Conservation (phyloP, 2,113 vertebrate species). For the Nymphicus hollandicus region DNA sequence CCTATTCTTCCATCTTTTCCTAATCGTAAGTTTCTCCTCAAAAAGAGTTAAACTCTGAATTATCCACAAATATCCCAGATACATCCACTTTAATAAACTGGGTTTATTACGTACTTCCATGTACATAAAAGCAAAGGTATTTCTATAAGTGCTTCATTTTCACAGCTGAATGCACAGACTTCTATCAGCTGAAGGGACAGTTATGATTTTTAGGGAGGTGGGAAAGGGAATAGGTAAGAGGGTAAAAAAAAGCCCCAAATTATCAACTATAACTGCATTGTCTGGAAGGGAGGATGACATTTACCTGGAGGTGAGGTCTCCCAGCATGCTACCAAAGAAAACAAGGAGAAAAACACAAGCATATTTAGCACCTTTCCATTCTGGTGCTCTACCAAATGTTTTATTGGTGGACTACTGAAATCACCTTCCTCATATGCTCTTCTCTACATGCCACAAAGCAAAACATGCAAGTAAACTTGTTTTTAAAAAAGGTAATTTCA, state of each 20-base stretch:
- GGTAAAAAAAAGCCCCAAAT: background rate
- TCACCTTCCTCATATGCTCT: background rate
- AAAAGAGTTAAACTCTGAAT: background rate
- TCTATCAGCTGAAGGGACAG: background rate
- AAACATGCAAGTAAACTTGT: background rate
- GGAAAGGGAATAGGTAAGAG: background rate
- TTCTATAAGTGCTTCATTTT: background rate
- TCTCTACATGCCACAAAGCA: background rate
- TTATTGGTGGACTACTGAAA: background rate
- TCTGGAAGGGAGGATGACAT: background rate
- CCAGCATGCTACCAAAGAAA: slow-evolving; percentile 72
- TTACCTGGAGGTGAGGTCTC: slow-evolving; percentile 82
- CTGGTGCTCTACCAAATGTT: background rate
- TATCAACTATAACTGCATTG: background rate
- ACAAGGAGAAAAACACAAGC: background rate
- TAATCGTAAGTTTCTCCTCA: background rate
- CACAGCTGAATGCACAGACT: background rate
- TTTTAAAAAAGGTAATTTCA: background rate
- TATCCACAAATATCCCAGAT: background rate
- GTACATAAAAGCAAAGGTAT: background rate
- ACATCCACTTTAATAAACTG: background rate
- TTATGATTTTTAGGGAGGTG: background rate
- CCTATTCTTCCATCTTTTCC: background rate
- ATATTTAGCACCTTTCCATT: background rate
- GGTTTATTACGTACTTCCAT: background rate